These are phyloP conservation scores for Leptinotarsa undecemlineata DNA, from an alignment of 1,140 invertebrate genomes.

Conservation along the genomic window DNA sequence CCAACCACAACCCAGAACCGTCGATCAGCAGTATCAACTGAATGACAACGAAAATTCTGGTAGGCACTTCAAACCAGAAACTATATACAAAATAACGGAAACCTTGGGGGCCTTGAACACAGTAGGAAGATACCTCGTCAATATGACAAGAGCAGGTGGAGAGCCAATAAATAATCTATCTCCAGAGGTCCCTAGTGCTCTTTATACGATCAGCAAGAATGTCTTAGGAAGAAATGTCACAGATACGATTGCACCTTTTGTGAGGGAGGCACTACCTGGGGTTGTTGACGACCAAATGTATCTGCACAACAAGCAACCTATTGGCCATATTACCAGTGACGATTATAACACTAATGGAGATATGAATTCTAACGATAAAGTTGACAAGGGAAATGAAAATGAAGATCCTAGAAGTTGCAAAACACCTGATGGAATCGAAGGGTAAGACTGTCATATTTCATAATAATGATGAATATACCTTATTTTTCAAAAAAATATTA, in stretches of 20 bases:
- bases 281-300: slow-evolving; percentile 50
- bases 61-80: slow-evolving; percentile 51
- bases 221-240: slow-evolving; percentile 79
- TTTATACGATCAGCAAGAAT: slow-evolving; percentile 81
- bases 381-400: slow-evolving; percentile 38
- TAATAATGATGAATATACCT: slow-evolving; percentile 5
- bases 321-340: not conserved
- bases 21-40: slow-evolving; percentile 28
- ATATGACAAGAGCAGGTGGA: slow-evolving; percentile 68
- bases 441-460: slow-evolving; percentile 56
- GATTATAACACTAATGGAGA: not conserved
- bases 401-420: slow-evolving; percentile 65
- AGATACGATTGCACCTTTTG: slow-evolving; percentile 74
- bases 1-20: slow-evolving; percentile 24
- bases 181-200: slow-evolving; percentile 68
- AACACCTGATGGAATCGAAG: slow-evolving; percentile 76
- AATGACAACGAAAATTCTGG: slow-evolving; percentile 36
- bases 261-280: slow-evolving; percentile 67
- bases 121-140: slow-evolving; percentile 80
- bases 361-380: slow-evolving; percentile 26
- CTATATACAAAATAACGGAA: slow-evolving; percentile 68
- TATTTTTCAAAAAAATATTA: not conserved
- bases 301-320: not conserved
- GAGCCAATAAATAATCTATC: slow-evolving; percentile 54
- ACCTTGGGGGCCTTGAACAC: slow-evolving; percentile 78